These are phyloP conservation scores for Maconellicoccus hirsutus DNA, from an alignment of 1,140 invertebrate species.

Conservation along the genomic window DNA sequence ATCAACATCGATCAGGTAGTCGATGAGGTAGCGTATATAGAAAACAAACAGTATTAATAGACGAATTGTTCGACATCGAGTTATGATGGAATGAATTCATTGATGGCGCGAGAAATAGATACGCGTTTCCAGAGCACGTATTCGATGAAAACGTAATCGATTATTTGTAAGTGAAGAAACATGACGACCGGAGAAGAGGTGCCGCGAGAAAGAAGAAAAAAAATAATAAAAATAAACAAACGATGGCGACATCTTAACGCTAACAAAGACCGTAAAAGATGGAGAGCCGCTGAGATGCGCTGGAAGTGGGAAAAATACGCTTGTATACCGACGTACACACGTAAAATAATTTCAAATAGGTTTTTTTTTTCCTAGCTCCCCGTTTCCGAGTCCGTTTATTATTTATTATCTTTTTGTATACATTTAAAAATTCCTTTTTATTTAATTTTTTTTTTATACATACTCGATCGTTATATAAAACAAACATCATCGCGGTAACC, in stretches of 20 bases:
- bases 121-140: not conserved
- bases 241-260: not conserved
- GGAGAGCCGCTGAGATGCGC: not conserved
- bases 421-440: not conserved
- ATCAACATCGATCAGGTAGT: conserved; percentile 2
- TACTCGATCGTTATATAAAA: not conserved
- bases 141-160: not conserved
- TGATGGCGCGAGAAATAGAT: not conserved
- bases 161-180: not conserved
- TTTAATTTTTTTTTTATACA: not conserved
- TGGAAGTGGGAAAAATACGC: not conserved
- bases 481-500: conserved; percentile 12
- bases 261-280: not conserved
- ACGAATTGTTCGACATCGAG: not conserved
- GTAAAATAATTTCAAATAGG: not conserved
- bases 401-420: not conserved
- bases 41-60: not conserved
- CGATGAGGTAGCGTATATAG: not conserved
- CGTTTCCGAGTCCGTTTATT: not conserved
- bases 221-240: not conserved
- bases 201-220: not conserved
- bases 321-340: not conserved
- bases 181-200: not conserved
- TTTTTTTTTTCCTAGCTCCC: not conserved
- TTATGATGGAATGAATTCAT: not conserved